These are phyloP conservation scores for Leptocoma aspasia DNA, from an alignment of 2,113 vertebrate genomes.

Conservation along the genomic window DNA sequence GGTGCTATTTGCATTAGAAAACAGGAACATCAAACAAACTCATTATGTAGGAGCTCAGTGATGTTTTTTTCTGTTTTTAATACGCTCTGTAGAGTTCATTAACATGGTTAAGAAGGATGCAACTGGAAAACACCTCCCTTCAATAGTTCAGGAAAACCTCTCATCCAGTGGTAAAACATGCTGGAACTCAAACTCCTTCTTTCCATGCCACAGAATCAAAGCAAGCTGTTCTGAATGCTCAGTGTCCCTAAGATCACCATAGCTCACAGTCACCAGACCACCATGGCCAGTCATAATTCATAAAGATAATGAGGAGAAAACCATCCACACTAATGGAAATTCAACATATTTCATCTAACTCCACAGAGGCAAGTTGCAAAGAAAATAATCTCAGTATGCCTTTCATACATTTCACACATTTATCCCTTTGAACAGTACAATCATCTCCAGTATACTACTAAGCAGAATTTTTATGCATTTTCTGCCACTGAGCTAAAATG, in stretches of 20 bases:
- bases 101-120: background rate
- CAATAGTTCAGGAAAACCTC: background rate
- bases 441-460: background rate
- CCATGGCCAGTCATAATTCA: background rate
- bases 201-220: background rate
- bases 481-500: background rate
- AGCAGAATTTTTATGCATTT: background rate
- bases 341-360: background rate
- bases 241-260: background rate
- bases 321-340: background rate
- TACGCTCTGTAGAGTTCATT: background rate
- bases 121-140: background rate
- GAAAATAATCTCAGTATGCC: background rate
- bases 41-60: background rate
- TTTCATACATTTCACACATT: background rate
- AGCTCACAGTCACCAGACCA: background rate
- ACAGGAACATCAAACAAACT: background rate
- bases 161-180: background rate
- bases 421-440: background rate
- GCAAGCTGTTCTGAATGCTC: background rate
- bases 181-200: background rate
- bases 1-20: background rate
- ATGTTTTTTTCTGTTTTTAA: background rate
- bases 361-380: background rate
- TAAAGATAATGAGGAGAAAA: background rate